phyloP scores from a whole-genome alignment of 2,113 vertebrate species.

The Apaloderma vittatum region DNA sequence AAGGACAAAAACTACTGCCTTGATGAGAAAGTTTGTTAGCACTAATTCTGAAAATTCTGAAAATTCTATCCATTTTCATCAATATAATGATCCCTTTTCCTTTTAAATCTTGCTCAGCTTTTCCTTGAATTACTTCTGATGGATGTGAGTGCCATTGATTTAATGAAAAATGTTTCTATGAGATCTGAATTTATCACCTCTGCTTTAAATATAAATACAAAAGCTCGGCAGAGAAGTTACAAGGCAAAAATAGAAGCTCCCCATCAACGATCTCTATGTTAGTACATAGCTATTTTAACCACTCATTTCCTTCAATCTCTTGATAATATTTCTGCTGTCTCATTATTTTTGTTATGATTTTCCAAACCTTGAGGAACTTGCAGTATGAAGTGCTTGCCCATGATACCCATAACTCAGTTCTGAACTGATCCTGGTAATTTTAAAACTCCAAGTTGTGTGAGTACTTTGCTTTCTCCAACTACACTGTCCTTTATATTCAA shows the following conservation, averaged over 20 bases:
- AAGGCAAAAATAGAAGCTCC: neutral
- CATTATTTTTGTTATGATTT: neutral
- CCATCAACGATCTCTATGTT: neutral
- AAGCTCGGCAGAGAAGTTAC: neutral
- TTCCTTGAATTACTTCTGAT: neutral
- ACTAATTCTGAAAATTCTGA: neutral
- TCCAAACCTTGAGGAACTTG: neutral
- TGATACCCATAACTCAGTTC: neutral
- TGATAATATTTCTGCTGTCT: neutral
- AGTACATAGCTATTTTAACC: neutral
- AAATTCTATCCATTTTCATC: neutral
- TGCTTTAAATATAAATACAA: neutral
- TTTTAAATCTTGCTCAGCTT: neutral
- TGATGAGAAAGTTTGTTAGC: neutral
- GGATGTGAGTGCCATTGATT: neutral
- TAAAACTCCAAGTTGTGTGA: neutral
- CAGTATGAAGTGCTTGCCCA: neutral
- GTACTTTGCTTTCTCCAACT: neutral
- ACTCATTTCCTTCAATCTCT: neutral
- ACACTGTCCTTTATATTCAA: neutral
- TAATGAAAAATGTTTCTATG: neutral
- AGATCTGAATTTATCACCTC: slow-evolving; percentile 7
- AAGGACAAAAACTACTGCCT: neutral
- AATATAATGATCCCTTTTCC: neutral
- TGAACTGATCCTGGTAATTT: neutral